Conservation (phyloP, 2,797 vertebrate species). For the Galago senegalensis region DNA sequence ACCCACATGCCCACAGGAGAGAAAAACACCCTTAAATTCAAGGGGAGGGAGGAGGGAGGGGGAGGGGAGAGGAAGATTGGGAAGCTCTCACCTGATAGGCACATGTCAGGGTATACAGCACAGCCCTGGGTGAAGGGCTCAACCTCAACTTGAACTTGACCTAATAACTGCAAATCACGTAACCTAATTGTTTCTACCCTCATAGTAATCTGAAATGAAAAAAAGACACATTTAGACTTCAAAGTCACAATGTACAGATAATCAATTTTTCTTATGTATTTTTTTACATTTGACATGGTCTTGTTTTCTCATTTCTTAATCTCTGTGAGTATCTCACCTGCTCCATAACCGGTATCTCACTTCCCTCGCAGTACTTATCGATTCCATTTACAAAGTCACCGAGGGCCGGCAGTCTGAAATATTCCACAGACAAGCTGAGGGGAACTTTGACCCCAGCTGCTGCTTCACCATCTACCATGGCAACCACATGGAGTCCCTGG, state of each 20-base stretch:
- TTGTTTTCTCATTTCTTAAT: not conserved
- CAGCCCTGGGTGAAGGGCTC: no score
- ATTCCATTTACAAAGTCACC: constrained; percentile 98
- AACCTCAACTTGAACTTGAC: no score
- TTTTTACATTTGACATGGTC: not conserved
- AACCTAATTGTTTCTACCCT: no score
- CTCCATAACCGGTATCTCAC: not conserved
- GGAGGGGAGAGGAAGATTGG: no score
- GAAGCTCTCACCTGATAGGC: no score
- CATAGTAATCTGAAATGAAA: no score
- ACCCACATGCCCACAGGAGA: no score
- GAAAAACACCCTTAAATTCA: no score
- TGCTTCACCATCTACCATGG: constrained; percentile 99
- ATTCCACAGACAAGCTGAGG: constrained; percentile 96
- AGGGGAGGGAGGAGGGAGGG: no score
- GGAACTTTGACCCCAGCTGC: constrained; percentile 95
- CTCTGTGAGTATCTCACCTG: not conserved
- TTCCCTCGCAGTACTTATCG: constrained; percentile 94
- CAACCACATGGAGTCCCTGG: constrained; percentile 98
- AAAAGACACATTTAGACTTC: not conserved
- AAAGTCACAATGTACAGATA: not conserved
- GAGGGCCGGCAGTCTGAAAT: constrained; percentile 97
- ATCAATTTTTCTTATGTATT: not conserved
- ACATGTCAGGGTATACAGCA: no score
- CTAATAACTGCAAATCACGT: no score